These are phyloP conservation scores for Karalla daura DNA, from an alignment of 2,797 vertebrate species.

Conservation along the genomic window DNA sequence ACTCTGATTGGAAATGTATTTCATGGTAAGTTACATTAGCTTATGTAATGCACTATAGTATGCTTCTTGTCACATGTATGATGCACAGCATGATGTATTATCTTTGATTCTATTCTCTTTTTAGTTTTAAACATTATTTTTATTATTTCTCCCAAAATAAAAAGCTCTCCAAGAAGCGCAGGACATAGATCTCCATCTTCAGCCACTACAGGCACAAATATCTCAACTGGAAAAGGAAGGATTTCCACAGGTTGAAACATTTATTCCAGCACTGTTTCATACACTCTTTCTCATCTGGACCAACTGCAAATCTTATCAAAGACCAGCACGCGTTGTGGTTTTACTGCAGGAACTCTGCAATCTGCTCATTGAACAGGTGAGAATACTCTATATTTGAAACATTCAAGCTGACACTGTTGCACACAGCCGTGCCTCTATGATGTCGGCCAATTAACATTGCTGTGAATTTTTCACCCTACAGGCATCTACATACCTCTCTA, in stretches of 20 bases:
- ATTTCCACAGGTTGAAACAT: constrained; percentile 69
- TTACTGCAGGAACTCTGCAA: constrained; percentile 88
- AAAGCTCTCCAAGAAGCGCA: constrained; percentile 84
- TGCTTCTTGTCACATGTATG: constrained; percentile 6
- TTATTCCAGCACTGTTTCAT: constrained; percentile 83
- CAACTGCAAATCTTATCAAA: constrained; percentile 84
- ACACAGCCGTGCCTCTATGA: background rate
- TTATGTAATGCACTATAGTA: background rate
- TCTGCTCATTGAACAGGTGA: constrained; percentile 85
- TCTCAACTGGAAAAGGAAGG: constrained; percentile 77
- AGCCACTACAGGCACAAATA: constrained; percentile 78
- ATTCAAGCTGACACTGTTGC: background rate
- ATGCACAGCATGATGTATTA: background rate
- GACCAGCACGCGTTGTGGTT: constrained; percentile 77
- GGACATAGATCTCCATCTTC: constrained; percentile 84
- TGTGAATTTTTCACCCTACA: constrained; percentile 51
- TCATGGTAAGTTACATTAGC: constrained; percentile 79
- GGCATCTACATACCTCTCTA: constrained; percentile 81
- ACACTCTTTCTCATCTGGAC: constrained; percentile 86
- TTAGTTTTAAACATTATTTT: background rate
- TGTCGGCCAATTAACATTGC: background rate
- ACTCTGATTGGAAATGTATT: constrained; percentile 77
- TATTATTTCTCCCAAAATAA: constrained; percentile 6
- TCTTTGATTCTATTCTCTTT: constrained; percentile 2
- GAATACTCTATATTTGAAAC: background rate